phyloP scores from a whole-genome alignment of 2,888 invertebrate genomes.

The Bimastos eiseni region DNA sequence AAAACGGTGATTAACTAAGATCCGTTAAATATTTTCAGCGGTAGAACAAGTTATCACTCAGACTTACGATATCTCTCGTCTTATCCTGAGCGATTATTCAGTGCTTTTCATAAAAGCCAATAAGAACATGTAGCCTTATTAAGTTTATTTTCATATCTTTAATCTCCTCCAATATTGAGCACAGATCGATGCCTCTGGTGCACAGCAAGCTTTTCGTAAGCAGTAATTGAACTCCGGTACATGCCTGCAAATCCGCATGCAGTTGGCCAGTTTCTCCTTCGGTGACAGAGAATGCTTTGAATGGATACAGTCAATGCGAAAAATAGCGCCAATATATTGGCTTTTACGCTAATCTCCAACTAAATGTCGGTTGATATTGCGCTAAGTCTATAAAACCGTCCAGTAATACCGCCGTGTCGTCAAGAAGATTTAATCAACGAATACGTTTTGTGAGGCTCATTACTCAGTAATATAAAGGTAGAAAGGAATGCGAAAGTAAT shows the following conservation, averaged over 20 bases:
- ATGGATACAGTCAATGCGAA: neutral
- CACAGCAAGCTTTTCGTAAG: neutral
- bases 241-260: neutral
- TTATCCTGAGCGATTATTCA: too few relatives aligned
- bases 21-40: too few relatives aligned
- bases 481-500: too few relatives aligned
- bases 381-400: neutral
- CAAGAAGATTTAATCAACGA: neutral
- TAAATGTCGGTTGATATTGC: neutral
- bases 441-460: neutral
- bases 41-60: too few relatives aligned
- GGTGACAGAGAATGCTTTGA: neutral
- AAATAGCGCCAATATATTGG: neutral
- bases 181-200: too few relatives aligned
- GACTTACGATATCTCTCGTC: too few relatives aligned
- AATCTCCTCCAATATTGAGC: too few relatives aligned
- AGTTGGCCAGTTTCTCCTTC: neutral
- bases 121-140: too few relatives aligned
- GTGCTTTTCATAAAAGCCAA: too few relatives aligned
- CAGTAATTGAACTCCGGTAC: neutral
- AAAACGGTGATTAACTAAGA: too few relatives aligned
- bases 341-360: neutral
- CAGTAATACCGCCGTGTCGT: neutral
- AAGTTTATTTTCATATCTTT: too few relatives aligned
- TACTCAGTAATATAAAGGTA: neutral